Evolutionary conservation across 1,140 invertebrate genomes (phyloP), one percentile per base, ranked within the genome.

Genomic region (Camponotus pennsylvanicus): DNA sequence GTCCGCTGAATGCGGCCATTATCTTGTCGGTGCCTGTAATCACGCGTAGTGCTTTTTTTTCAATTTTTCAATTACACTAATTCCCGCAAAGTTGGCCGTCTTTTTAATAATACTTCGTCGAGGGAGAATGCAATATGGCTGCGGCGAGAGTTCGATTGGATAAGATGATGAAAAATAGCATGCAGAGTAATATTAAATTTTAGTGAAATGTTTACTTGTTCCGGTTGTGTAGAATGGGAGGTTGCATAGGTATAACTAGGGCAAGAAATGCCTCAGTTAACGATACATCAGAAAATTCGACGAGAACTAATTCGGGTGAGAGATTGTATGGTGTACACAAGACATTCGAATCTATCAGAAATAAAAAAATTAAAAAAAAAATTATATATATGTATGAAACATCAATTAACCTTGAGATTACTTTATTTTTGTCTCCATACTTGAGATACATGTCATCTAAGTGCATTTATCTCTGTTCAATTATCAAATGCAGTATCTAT

Each of bases 221-320:
- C 87, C 76, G 88, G 92, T 91, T 87, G 86, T 92, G 94, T 95
- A 97, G 94, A 95, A 98, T 98, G 97, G 97, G 97, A 95, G 97
- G 97, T 92, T 98, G 97, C 95, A 97, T 98, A 95, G 97, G 97
- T 94, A 97, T 97, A 95, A 97, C 97, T 93, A 96, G 97, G 94
- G 96, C 96, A 93, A 97, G 97, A 94, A 97, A 97, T 94, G 97
- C 97, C 93, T 97, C 97, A 84, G 97, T 97, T 90, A 97, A 97
- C 92, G 97, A 97, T 90, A 97, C 97, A 75, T 97, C 97, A 45
- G 97, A 97, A 87, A 97, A 97, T 93, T 96, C 97, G 89, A 97
- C 97, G 88, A 96, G 97, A 94, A 97, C 97, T 86, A 96, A 96
- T 96, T 97, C 97, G 95, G 97, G 97, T 97, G 95, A 95, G 95